Evolutionary conservation across 1,140 invertebrate genomes (phyloP).

Genomic region (Pseudomyrmex pallidus): DNA sequence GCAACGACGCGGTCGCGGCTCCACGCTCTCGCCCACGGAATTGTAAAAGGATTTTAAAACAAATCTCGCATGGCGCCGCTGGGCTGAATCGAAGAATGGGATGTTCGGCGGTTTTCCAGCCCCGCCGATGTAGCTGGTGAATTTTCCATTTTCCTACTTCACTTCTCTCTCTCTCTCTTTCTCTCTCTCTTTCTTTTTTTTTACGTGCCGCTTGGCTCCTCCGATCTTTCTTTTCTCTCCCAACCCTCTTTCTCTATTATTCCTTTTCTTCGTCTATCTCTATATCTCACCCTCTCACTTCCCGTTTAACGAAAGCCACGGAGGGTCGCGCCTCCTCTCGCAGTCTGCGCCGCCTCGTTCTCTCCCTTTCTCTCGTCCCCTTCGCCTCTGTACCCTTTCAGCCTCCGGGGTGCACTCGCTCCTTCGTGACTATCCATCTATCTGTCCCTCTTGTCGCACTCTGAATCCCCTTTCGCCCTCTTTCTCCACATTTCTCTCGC

Average conservation of each 20-base stretch:
- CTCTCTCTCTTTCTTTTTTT: slow-evolving; percentile 44
- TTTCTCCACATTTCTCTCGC: slow-evolving; percentile 50
- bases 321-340: slow-evolving; percentile 62
- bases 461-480: slow-evolving; percentile 32
- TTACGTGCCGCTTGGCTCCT: slow-evolving; percentile 10
- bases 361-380: slow-evolving; percentile 49
- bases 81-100: slow-evolving; percentile 82
- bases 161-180: slow-evolving; percentile 63
- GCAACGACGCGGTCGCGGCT: slow-evolving; percentile 45
- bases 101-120: slow-evolving; percentile 79
- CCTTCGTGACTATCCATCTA: slow-evolving; percentile 52
- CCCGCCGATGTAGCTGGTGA: slow-evolving; percentile 68
- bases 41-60: slow-evolving; percentile 85
- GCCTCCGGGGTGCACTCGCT: slow-evolving; percentile 34
- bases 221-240: slow-evolving; percentile 21
- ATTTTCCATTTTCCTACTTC: slow-evolving; percentile 82
- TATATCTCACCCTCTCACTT: slow-evolving; percentile 43
- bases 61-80: slow-evolving; percentile 83
- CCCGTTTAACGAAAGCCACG: slow-evolving; percentile 71
- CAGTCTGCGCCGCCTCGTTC: slow-evolving; percentile 42
- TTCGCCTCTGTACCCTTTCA: slow-evolving; percentile 45
- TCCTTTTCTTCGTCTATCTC: slow-evolving; percentile 57
- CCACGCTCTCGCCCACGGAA: slow-evolving; percentile 75
- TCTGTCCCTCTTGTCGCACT: slow-evolving; percentile 54
- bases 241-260: slow-evolving; percentile 50